Conservation (phyloP, 2,797 vertebrate genomes). For the Chanos chanos region DNA sequence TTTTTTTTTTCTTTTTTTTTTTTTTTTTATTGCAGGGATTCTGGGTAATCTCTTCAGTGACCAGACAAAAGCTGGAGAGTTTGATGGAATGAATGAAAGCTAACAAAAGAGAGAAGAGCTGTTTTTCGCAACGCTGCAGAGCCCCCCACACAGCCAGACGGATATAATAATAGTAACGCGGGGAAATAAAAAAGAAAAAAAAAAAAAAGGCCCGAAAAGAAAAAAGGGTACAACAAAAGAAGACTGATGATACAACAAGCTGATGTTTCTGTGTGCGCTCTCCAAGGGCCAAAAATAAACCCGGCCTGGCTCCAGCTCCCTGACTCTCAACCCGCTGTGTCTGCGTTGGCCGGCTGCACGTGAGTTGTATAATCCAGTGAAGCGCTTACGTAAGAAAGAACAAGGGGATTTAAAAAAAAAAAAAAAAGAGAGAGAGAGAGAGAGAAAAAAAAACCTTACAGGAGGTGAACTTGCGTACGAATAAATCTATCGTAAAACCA, state of each 20-base stretch:
- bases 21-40: constrained; percentile 8
- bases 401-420: constrained; percentile 15
- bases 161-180: too few species aligned
- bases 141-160: too few species aligned
- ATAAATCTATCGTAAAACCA: too few species aligned
- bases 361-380: constrained; percentile 38
- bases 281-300: constrained; percentile 45
- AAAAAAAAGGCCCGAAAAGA: constrained; percentile 9
- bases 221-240: too few species aligned
- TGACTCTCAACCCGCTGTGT: neutral
- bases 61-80: constrained; percentile 17
- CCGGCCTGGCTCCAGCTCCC: constrained; percentile 27
- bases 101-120: constrained; percentile 9
- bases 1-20: neutral
- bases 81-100: neutral
- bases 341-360: constrained; percentile 18
- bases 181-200: constrained; percentile 14
- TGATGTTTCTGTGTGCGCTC: constrained; percentile 29
- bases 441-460: too few species aligned
- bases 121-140: too few species aligned
- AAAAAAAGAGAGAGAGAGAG: too few species aligned
- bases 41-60: neutral
- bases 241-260: too few species aligned
- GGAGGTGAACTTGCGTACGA: too few species aligned
- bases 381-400: constrained; percentile 31